Evolutionary conservation across 37 sponge, comb jelly and placozoan species (phyloP).

Genomic region (Tethya wilhelma): DNA sequence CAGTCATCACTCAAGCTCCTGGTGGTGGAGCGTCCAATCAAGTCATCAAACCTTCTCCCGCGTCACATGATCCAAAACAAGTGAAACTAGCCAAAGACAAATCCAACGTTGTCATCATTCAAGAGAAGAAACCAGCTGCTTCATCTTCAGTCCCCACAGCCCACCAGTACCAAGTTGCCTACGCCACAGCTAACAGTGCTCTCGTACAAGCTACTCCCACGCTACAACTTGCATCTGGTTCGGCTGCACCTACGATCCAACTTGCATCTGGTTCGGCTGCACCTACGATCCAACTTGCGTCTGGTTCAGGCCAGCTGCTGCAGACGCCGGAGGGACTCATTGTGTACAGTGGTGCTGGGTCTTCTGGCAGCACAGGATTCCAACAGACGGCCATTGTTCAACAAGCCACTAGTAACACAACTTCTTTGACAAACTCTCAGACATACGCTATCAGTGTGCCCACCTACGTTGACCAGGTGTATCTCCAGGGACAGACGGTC

Average conservation of each 20-base stretch:
- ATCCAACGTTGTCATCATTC: neutral
- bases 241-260: neutral
- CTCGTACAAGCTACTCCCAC: neutral
- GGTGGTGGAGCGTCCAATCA: neutral
- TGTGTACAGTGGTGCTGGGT: constrained; percentile 10
- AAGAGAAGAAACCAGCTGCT: neutral
- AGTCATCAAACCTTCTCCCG: neutral
- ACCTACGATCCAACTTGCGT: neutral
- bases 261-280: neutral
- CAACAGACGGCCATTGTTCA: neutral
- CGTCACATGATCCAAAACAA: neutral
- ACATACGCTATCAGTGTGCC: constrained; percentile 24
- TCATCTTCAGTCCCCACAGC: neutral
- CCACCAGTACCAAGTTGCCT: neutral
- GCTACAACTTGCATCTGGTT: neutral
- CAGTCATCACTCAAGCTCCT: constrained; percentile 20
- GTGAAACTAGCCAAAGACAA: neutral
- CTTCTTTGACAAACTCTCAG: neutral
- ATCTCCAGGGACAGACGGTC: constrained; percentile 1
- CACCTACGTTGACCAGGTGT: constrained; percentile 18
- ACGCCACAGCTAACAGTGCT: neutral
- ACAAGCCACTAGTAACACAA: neutral
- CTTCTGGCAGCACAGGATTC: neutral
- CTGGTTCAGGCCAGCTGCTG: constrained; percentile 1
- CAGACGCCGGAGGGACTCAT: constrained; percentile 42